Base-by-base conservation (phyloP, 1,140 invertebrate genomes). In the Brachionus manjavacas region DNA sequence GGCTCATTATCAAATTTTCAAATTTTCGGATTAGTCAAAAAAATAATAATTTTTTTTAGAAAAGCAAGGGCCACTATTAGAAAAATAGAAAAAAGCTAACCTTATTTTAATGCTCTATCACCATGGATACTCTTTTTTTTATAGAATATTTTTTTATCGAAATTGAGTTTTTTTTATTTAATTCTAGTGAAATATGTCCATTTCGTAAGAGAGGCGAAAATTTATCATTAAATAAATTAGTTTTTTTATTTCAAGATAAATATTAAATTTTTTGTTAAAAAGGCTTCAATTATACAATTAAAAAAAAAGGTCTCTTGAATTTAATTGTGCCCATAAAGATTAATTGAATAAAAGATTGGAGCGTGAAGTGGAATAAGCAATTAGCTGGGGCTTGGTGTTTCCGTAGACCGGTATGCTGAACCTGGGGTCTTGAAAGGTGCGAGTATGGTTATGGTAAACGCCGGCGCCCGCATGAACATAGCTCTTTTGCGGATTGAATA, bases 261-360 rank as follows among this genome's bases (percentile, higher is more conserved):
- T 31, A 68, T 6, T 68, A 68, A 68, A 68, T 20, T 20, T 60
- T n/a, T 31, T 3, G 12, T 68, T 7, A 68, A 68, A 31, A 68
- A 11, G 31, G 66, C 52, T 60, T 60, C 52, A 60, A 60, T 60
- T 60, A 23, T 60, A 9, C 52, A 60, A 60, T 60, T 60, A 60
- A 25, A 60, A 55, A 55, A 60, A 60, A 23, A 23, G 52, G 52
- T 23, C 52, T 60, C 52, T 60, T 60, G 16, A 60, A 9, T 60
- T 25, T 60, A 60, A 60, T 60, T 60, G 52, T 20, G 52, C 9
- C 16, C n/a, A 60, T 60, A 60, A 60, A 60, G 52, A 60, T 72
- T 72, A 72, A 41, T 72, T 72, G n/a, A 72, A 72, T 16, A 72
- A 20, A 16, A 72, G 39, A 72, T 72, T 72, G n/a, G 68, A 72